A percentile compares a stretch with the other conserved stretches of the same genome.
Conservation (phyloP, 2,888 invertebrate genomes). For the Drosophila mercatorum region DNA sequence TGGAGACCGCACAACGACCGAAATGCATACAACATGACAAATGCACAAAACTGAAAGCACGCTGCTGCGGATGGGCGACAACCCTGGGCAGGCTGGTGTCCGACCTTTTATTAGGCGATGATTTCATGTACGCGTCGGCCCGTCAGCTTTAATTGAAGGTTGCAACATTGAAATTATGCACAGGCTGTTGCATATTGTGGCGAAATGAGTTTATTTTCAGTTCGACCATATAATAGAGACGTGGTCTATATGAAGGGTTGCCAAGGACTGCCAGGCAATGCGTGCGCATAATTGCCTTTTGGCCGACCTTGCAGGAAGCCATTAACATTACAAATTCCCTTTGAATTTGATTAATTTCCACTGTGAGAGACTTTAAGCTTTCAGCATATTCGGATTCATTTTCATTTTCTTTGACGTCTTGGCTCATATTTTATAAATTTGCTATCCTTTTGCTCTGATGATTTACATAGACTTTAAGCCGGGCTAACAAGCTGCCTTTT, state of each 20-base stretch:
- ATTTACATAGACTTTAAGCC: slow-evolving; percentile 20
- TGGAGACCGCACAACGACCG: slow-evolving; percentile 65
- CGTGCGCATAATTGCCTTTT: slow-evolving; percentile 29
- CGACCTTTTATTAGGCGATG: slow-evolving; percentile 53
- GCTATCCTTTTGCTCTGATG: slow-evolving; percentile 2
- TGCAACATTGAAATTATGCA: slow-evolving; percentile 61
- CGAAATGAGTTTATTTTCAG: slow-evolving; percentile 22
- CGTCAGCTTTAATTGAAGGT: slow-evolving; percentile 61
- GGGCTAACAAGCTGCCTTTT: slow-evolving; percentile 12
- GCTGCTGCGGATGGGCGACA: slow-evolving; percentile 15
- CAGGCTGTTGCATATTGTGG: slow-evolving; percentile 60
- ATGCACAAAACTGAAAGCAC: slow-evolving; percentile 27
- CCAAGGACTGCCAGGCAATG: not conserved
- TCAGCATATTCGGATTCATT: not conserved
- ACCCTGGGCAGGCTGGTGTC: slow-evolving; percentile 36
- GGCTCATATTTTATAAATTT: not conserved
- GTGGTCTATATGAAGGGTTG: slow-evolving; percentile 11
- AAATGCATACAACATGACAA: slow-evolving; percentile 75
- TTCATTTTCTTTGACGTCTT: not conserved
- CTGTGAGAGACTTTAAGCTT: not conserved
- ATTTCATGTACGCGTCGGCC: slow-evolving; percentile 39
- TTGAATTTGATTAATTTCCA: slow-evolving; percentile 22
- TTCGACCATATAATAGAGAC: slow-evolving; percentile 8
- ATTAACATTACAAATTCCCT: slow-evolving; percentile 1
- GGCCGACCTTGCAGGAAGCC: not conserved